A percentile compares a stretch with the other conserved stretches of the same genome.
phyloP scores from a whole-genome alignment of 2,113 vertebrate species.

The Vulpes lagopus region DNA sequence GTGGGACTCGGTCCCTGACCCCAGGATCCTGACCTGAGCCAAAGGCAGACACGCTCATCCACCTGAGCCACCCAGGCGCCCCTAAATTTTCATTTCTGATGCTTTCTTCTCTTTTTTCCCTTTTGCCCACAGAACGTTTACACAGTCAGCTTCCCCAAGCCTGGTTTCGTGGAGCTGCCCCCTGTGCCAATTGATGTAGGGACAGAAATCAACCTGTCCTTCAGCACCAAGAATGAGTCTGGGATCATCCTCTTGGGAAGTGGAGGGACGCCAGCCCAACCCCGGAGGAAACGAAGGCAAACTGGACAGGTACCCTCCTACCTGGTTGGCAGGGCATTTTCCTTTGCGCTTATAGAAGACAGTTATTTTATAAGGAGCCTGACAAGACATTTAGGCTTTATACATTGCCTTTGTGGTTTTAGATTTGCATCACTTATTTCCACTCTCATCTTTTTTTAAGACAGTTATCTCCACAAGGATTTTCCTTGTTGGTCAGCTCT shows the following conservation, averaged over 20 bases:
- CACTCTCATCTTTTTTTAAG: background rate
- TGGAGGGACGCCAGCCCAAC: conserved; percentile 83
- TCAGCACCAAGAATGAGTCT: conserved; percentile 95
- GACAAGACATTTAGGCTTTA: background rate
- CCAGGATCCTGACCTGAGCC: too few relatives aligned
- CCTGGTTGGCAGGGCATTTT: background rate
- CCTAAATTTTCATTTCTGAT: conserved; percentile 37
- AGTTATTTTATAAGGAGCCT: background rate
- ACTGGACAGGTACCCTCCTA: conserved; percentile 84
- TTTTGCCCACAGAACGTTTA: conserved; percentile 92
- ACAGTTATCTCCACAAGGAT: background rate
- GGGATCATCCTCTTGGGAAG: conserved; percentile 95
- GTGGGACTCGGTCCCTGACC: too few relatives aligned
- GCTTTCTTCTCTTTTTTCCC: background rate
- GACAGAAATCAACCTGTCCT: conserved; percentile 97
- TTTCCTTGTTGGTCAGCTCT: background rate
- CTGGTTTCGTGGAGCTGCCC: conserved; percentile 94
- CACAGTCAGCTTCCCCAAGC: conserved; percentile 94
- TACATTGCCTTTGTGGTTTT: background rate
- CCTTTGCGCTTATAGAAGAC: background rate
- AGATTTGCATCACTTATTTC: background rate
- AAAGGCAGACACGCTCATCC: too few relatives aligned
- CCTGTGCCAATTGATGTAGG: conserved; percentile 89
- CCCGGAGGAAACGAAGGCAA: conserved; percentile 93
- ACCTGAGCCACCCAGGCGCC: too few relatives aligned